Base-by-base conservation (phyloP, 2,888 invertebrate species). In the Dioctria rufipes region DNA sequence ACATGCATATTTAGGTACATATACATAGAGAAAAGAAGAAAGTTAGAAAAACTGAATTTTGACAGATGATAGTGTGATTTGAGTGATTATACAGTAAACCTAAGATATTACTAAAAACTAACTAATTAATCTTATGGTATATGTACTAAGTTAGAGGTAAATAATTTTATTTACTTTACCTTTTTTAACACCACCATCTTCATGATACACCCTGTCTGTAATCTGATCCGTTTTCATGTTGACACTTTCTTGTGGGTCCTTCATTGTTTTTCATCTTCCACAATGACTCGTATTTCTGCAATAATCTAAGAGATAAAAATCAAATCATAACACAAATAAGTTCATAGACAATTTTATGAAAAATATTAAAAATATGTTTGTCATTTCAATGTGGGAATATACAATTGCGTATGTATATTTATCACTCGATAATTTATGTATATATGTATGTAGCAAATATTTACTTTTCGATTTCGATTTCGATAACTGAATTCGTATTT, bases 261-360 rank as follows among this genome's bases (percentile, higher is more conserved):
- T 79, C 79, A 79, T 79, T 79, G 79, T 69, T 51, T 79, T 54
- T 79, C 79, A 79, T 79, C 58, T 79, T 79, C 73, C 25, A 73
- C 58, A 46, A 73, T 60, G 25, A 11, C 49, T 40, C 60, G 42
- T 5, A 11, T 54, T 71, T 51, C 73, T 69, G 51, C 25, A 69
- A 69, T 11, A 40, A 73, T 13, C n/a, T 13, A 58, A n/a, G 46
- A 67, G 25, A 25, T 25, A 25, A 25, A 25, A 25, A 25, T 25
- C 25, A 25, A 25, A 25, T 25, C 25, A 25, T 1, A 54, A 39
- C 51, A 54, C 11, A 37, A 71, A 51, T 54, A 9, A 54, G 51
- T 71, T 54, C 40, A 54, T 39, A 42, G 60, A 42, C 40, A 46
- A 42, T n/a, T 5, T 43, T 37, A 73, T 58, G n/a, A n/a, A n/a